These are phyloP conservation scores for Synchiropus splendidus DNA, from an alignment of 2,113 vertebrate species.

Conservation along the genomic window DNA sequence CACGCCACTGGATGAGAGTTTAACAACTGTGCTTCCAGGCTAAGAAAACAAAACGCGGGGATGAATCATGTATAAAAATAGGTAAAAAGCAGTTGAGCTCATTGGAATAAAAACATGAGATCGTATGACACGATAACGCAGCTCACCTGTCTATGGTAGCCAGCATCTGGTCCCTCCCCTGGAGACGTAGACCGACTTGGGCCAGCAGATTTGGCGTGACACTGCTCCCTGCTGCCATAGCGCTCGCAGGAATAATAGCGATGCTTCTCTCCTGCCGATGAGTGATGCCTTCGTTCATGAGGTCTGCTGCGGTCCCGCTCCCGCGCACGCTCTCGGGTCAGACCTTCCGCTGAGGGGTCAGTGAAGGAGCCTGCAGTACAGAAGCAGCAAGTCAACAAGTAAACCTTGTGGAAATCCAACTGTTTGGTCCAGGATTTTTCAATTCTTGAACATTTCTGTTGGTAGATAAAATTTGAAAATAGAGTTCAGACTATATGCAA, in stretches of 20 bases:
- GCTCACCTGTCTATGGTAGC: constrained; percentile 76
- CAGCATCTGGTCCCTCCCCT: constrained; percentile 68
- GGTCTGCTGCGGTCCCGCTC: constrained; percentile 85
- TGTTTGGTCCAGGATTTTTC: no score
- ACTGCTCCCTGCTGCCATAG: constrained; percentile 78
- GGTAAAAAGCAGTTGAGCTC: no score
- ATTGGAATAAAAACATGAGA: not conserved
- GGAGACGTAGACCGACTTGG: constrained; percentile 84
- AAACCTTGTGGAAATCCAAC: no score
- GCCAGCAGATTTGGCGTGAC: constrained; percentile 71
- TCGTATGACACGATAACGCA: not conserved
- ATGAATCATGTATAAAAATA: no score
- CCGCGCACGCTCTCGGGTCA: constrained; percentile 69
- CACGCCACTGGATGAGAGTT: constrained; percentile 77
- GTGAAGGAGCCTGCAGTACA: constrained; percentile 27
- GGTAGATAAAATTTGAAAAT: no score
- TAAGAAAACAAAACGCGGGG: constrained; percentile 48
- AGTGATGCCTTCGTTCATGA: constrained; percentile 86
- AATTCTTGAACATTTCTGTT: no score
- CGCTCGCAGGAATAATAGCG: constrained; percentile 94
- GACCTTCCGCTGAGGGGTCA: constrained; percentile 49
- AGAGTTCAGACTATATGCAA: no score
- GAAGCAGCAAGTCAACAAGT: not conserved
- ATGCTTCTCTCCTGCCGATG: constrained; percentile 78
- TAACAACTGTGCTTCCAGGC: constrained; percentile 74